Percentiles rank a stretch among this genome's conserved stretches.
phyloP scores from a whole-genome alignment of 2,797 vertebrate genomes.

The Tenualosa thibaudeaui region DNA sequence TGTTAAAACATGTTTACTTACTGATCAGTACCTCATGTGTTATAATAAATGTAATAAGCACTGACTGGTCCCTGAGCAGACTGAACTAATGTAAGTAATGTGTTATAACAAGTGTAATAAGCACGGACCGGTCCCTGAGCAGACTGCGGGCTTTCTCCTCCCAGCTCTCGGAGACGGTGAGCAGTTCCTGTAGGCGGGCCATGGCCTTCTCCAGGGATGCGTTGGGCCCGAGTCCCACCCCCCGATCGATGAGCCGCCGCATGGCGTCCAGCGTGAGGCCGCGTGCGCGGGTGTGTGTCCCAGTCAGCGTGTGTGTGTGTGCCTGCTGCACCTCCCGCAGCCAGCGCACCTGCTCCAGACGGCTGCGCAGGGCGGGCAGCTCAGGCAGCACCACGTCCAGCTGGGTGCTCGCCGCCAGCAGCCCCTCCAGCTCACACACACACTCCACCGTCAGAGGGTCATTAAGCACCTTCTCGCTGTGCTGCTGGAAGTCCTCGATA shows the following conservation, averaged over 20 bases:
- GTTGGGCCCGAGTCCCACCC: constrained; percentile 85
- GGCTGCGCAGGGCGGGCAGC: constrained; percentile 77
- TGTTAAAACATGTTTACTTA: no score
- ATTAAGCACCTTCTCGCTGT: constrained; percentile 85
- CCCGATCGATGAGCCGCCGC: constrained; percentile 92
- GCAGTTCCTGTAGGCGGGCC: constrained; percentile 91
- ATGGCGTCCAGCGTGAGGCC: constrained; percentile 85
- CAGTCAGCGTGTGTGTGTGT: constrained; percentile 62
- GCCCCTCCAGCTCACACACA: constrained; percentile 78
- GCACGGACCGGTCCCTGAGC: constrained; percentile 87
- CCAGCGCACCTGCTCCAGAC: constrained; percentile 91
- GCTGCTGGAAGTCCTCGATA: constrained; percentile 92
- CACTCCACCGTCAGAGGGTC: constrained; percentile 79
- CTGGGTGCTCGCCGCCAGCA: constrained; percentile 88
- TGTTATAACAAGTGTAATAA: no score
- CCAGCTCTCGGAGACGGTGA: constrained; percentile 92
- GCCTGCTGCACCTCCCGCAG: constrained; percentile 84
- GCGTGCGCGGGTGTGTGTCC: constrained; percentile 60
- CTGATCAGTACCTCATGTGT: no score
- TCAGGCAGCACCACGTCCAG: constrained; percentile 91
- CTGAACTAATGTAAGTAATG: no score
- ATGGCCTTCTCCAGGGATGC: constrained; percentile 89
- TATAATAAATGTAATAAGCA: no score
- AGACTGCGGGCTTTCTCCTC: constrained; percentile 90
- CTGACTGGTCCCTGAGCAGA: no score